Conservation (phyloP, 2,888 invertebrate genomes). For the Fissipunctia ypsillon region DNA sequence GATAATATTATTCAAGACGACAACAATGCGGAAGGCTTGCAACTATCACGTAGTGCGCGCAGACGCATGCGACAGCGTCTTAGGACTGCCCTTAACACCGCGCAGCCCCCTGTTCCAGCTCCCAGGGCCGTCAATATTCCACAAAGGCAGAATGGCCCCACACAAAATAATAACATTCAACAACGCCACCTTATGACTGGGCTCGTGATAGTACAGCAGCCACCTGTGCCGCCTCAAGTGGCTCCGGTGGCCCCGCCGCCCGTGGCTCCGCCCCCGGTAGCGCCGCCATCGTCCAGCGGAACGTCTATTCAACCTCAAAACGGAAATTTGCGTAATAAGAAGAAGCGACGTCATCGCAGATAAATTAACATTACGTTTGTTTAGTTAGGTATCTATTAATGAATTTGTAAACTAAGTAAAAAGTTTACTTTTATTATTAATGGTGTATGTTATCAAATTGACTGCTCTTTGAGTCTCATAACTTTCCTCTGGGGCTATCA, state of each 20-base stretch:
- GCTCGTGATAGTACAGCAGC: conserved; percentile 50
- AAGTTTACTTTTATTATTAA: conserved; percentile 68
- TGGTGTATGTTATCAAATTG: conserved; percentile 73
- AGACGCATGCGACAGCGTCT: conserved; percentile 82
- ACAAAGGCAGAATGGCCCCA: conserved; percentile 67
- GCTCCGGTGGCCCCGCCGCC: conserved; percentile 49
- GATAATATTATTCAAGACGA: conserved; percentile 55
- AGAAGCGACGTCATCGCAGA: conserved; percentile 85
- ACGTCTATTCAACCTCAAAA: conserved; percentile 71
- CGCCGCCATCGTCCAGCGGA: conserved; percentile 64
- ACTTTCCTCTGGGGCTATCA: conserved; percentile 76
- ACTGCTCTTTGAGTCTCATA: conserved; percentile 75
- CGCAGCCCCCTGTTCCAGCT: conserved; percentile 60
- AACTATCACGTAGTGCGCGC: conserved; percentile 82
- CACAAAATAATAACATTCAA: conserved; percentile 41
- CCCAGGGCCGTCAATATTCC: conserved; percentile 47
- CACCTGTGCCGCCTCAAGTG: conserved; percentile 49
- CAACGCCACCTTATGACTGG: conserved; percentile 53
- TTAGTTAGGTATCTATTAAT: conserved; percentile 61
- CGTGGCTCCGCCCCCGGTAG: conserved; percentile 57
- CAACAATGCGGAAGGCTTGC: conserved; percentile 43
- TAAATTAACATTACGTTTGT: conserved; percentile 69
- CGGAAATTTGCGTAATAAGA: conserved; percentile 79
- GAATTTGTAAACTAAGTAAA: conserved; percentile 64
- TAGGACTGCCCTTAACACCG: conserved; percentile 76